Evolutionary conservation across 1,140 invertebrate genomes (phyloP).

Genomic region (Matsumurasca onukii): DNA sequence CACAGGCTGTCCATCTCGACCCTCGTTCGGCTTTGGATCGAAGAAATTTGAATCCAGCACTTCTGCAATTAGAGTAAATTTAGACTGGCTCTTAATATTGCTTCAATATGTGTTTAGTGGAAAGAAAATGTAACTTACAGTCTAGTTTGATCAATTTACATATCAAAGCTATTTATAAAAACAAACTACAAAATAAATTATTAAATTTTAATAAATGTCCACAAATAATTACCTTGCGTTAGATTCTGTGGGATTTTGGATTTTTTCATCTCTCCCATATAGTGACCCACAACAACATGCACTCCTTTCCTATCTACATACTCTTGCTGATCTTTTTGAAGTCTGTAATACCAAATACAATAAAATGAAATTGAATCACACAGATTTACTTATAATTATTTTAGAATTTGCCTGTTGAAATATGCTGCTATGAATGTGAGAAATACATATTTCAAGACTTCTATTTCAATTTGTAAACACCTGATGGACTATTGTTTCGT

Average conservation of each 20-base stretch:
- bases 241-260: slow-evolving; percentile 60
- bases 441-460: neutral
- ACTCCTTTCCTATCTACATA: slow-evolving; percentile 73
- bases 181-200: too few relatives aligned
- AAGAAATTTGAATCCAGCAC: slow-evolving; percentile 82
- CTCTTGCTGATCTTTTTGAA: slow-evolving; percentile 56
- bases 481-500: neutral
- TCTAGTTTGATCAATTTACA: too few relatives aligned
- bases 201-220: too few relatives aligned
- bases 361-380: too few relatives aligned
- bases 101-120: too few relatives aligned
- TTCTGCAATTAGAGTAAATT: slow-evolving; percentile 58
- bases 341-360: neutral
- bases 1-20: slow-evolving; percentile 79
- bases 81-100: too few relatives aligned
- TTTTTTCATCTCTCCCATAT: slow-evolving; percentile 67
- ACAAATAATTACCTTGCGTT: slow-evolving; percentile 60
- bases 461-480: neutral
- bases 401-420: neutral
- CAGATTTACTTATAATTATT: slow-evolving; percentile 12
- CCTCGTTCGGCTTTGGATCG: slow-evolving; percentile 69
- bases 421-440: neutral
- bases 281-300: slow-evolving; percentile 80
- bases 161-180: too few relatives aligned
- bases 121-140: too few relatives aligned